Evolutionary conservation across 2,888 invertebrate genomes (phyloP).

Genomic region (Tetropium fuscum): DNA sequence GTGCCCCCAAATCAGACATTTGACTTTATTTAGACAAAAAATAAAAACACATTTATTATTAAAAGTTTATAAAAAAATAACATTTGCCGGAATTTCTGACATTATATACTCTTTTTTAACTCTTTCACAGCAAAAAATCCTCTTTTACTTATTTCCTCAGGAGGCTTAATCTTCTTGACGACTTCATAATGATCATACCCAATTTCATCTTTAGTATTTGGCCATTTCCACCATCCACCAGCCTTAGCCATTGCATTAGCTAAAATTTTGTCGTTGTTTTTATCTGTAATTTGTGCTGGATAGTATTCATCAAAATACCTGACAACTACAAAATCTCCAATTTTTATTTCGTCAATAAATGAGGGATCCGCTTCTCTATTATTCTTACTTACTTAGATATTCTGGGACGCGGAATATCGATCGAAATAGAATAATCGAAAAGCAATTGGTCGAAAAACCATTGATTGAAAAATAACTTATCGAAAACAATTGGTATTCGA

Average conservation of each 20-base stretch:
- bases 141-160: neutral
- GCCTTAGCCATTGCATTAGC: neutral
- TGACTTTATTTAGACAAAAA: no score
- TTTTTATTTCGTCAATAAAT: neutral
- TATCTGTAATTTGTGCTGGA: neutral
- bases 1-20: no score
- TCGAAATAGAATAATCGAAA: no score
- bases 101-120: no score
- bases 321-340: constrained; percentile 1
- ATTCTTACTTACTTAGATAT: neutral
- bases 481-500: no score
- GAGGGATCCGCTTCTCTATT: no score
- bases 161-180: neutral
- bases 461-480: no score
- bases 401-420: no score
- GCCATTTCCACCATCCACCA: neutral
- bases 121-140: neutral
- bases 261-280: neutral
- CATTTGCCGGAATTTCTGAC: no score
- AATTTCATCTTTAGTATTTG: neutral
- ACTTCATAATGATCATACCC: neutral
- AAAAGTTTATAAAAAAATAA: no score
- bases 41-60: no score
- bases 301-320: neutral
- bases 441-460: no score